Base-by-base conservation (phyloP, 2,113 vertebrate species). In the Nothobranchius kuhntae region DNA sequence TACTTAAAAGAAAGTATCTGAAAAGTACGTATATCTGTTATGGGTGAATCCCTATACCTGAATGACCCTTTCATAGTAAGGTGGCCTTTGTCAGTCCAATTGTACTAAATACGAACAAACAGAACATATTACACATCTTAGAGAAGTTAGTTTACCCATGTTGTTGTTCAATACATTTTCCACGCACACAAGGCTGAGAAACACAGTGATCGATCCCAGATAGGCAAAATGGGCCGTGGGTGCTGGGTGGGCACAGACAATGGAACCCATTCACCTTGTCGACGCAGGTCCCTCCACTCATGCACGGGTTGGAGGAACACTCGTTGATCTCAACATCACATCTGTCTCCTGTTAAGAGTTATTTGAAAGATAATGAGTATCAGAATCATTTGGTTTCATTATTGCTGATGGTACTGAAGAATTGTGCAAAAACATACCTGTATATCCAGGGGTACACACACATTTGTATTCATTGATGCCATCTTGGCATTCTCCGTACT, bases 391-490 rank as follows among this genome's bases (percentile, higher is more conserved):
- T 30, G 30, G 30, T 30, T 30, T 30, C 30, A 30, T 30, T 30
- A 30, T 30, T 30, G 30, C 30, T 30, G 30, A 30, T 4, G 1
- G 30, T 30, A 30, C 30, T 30, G 30, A 30, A 30, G 30, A 30
- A 30, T 4, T 3, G 30, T 58, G 47, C 0, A 55, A 44, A 30
- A 38, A n/a, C 42, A 68, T 92, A 98, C 96, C 96, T 94, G 95
- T 95, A 88, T 95, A 96, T 87, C 96, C 96, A 3, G 93, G 93
- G 4, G 89, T 65, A 76, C 96, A 98, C 65, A 94, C 91, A 74
- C 96, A 98, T 48, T 92, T 94, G 83, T 95, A 98, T 46, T 92
- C 93, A 40, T 96, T 96, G 58, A 98, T 94, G 35, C 95, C 96
- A 42, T 98, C 96, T 17, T 95, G 87, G 65, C 96, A 98, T 65